These are phyloP conservation scores for Panopea generosa DNA, from an alignment of 2,888 invertebrate species.

Conservation along the genomic window DNA sequence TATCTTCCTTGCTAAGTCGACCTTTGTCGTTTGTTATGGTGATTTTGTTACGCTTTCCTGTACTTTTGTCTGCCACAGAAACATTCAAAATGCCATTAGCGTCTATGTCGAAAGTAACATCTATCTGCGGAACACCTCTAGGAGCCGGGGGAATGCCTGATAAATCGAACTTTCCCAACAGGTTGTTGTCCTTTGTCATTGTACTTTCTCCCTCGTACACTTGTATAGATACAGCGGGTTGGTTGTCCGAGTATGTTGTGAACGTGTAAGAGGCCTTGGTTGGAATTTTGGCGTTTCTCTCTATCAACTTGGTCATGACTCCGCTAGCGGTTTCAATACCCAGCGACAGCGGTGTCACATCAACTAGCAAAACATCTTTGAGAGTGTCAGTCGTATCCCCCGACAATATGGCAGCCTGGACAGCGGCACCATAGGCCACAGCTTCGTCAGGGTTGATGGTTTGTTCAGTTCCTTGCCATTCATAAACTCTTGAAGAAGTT, in stretches of 20 bases:
- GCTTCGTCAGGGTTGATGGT: slow-evolving; percentile 97
- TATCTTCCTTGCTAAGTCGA: slow-evolving; percentile 93
- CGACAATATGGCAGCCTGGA: slow-evolving; percentile 88
- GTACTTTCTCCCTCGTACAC: slow-evolving; percentile 97
- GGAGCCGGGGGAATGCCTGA: slow-evolving; percentile 82
- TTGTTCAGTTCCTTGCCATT: slow-evolving; percentile 78
- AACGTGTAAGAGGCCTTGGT: slow-evolving; percentile 86
- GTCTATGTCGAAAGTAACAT: slow-evolving; percentile 93
- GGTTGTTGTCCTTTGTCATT: slow-evolving; percentile 97
- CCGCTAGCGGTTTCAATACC: slow-evolving; percentile 88
- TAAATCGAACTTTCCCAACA: slow-evolving; percentile 78
- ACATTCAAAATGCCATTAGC: too few relatives aligned
- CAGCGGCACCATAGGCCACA: slow-evolving; percentile 89
- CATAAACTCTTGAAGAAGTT: slow-evolving; percentile 79
- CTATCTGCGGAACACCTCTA: slow-evolving; percentile 80
- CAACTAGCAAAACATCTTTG: slow-evolving; percentile 93
- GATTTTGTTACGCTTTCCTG: slow-evolving; percentile 92
- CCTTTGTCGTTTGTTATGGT: slow-evolving; percentile 95
- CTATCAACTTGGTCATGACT: slow-evolving; percentile 77
- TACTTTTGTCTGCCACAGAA: slow-evolving; percentile 89
- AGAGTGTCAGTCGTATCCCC: slow-evolving; percentile 93
- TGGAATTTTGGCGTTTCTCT: slow-evolving; percentile 83
- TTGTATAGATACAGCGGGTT: slow-evolving; percentile 85
- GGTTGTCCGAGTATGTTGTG: slow-evolving; percentile 96
- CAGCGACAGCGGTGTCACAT: slow-evolving; percentile 85